These are phyloP conservation scores for pig (Sus scrofa) DNA, from an alignment of 2,113 vertebrate species.

Conservation along the genomic window T2T-Sscrofa CM000813.6:120738501-120739000, in stretches of 20 bases:
- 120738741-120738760: neutral
- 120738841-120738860: neutral
- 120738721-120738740: neutral
- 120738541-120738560: neutral
- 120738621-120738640: neutral
- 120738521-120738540: neutral
- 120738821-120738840: neutral
- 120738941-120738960: neutral
- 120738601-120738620: neutral
- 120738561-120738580: neutral
- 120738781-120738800: neutral
- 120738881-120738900: neutral
- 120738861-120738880: neutral
- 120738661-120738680: neutral
- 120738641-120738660: neutral
- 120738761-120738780: neutral
- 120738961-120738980: neutral
- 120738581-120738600: neutral
- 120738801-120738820: neutral
- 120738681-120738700: neutral
- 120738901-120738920: neutral
- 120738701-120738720: neutral
- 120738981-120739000: neutral
- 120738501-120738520: neutral
- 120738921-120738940: neutral